Evolutionary conservation across 2,888 invertebrate genomes (phyloP).

Genomic region (Tribolium freemani): DNA sequence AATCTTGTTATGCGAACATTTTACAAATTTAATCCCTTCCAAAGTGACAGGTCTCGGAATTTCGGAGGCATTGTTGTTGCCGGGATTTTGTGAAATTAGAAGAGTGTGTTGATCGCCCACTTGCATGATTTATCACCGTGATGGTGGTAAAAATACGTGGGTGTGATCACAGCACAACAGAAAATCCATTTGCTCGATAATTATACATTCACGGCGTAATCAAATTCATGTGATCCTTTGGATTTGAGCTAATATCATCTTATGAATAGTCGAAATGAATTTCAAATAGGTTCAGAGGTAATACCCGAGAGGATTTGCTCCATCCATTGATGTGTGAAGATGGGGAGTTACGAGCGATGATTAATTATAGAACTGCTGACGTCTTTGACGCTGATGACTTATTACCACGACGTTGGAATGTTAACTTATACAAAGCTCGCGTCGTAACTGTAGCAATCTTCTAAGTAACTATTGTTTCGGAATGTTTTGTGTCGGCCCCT

Average conservation of each 20-base stretch:
- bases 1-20: slow-evolving; percentile 44
- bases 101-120: background rate
- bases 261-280: slow-evolving; percentile 45
- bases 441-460: slow-evolving; percentile 57
- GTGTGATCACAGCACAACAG: slow-evolving; percentile 35
- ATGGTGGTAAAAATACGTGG: slow-evolving; percentile 45
- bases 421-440: slow-evolving; percentile 56
- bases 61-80: background rate
- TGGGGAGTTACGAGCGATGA: slow-evolving; percentile 60
- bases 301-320: slow-evolving; percentile 46
- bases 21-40: slow-evolving; percentile 50
- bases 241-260: slow-evolving; percentile 38
- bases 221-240: slow-evolving; percentile 38
- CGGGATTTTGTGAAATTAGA: background rate
- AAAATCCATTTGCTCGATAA: slow-evolving; percentile 25
- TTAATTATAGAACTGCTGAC: slow-evolving; percentile 65
- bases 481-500: slow-evolving; percentile 59
- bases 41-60: slow-evolving; percentile 36
- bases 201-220: slow-evolving; percentile 31
- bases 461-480: slow-evolving; percentile 63
- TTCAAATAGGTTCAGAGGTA: slow-evolving; percentile 41
- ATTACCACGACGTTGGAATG: slow-evolving; percentile 60
- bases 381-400: slow-evolving; percentile 65
- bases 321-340: slow-evolving; percentile 55
- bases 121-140: background rate